These are phyloP conservation scores for Neotoma lepida DNA, from an alignment of 2,113 vertebrate genomes.

Conservation along the genomic window DNA sequence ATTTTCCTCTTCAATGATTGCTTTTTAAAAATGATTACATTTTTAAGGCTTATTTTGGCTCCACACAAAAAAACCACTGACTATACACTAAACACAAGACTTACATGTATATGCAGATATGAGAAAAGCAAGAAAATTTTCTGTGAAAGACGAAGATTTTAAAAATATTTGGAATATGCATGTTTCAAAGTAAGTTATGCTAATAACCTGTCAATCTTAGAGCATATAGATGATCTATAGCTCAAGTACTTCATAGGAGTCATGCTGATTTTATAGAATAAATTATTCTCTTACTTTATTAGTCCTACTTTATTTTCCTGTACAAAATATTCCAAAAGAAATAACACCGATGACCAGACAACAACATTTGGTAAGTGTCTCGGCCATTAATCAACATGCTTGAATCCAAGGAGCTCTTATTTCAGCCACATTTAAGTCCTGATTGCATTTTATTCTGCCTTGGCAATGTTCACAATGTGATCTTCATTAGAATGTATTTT, in stretches of 20 bases:
- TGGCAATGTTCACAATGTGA: slow-evolving; percentile 73
- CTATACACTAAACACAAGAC: slow-evolving; percentile 63
- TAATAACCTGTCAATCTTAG: slow-evolving; percentile 61
- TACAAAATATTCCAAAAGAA: slow-evolving; percentile 59
- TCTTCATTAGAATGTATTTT: slow-evolving; percentile 76
- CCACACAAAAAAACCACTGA: slow-evolving; percentile 37
- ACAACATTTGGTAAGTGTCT: slow-evolving; percentile 65
- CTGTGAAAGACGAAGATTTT: slow-evolving; percentile 57
- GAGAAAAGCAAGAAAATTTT: slow-evolving; percentile 48
- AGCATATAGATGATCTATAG: slow-evolving; percentile 17
- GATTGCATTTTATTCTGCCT: slow-evolving; percentile 77
- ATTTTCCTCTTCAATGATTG: slow-evolving; percentile 8
- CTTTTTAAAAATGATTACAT: background rate
- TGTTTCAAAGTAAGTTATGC: slow-evolving; percentile 66
- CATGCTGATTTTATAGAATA: slow-evolving; percentile 59
- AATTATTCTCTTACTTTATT: slow-evolving; percentile 53
- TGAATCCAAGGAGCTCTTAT: slow-evolving; percentile 69
- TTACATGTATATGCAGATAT: slow-evolving; percentile 59
- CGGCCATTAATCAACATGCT: slow-evolving; percentile 69
- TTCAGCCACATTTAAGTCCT: slow-evolving; percentile 77
- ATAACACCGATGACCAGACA: slow-evolving; percentile 67
- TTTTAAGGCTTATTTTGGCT: slow-evolving; percentile 59
- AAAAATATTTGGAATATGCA: slow-evolving; percentile 61
- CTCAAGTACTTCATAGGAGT: background rate
- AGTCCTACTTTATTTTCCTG: slow-evolving; percentile 56